Conservation (phyloP, 2,797 vertebrate genomes). For the Pangasius krempfi region DNA sequence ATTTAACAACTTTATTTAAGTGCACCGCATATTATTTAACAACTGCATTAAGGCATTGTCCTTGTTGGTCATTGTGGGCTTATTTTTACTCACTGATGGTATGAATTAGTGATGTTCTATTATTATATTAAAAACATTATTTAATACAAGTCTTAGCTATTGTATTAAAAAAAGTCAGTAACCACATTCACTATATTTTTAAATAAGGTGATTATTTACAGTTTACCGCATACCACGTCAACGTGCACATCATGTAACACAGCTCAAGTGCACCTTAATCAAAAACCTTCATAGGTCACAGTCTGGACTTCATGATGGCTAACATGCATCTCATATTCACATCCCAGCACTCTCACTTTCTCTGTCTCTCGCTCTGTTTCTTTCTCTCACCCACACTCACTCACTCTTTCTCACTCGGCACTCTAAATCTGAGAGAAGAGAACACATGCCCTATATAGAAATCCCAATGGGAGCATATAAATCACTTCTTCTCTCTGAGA, state of each 20-base stretch:
- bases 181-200: background rate
- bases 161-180: background rate
- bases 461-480: slow-evolving; percentile 71
- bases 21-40: too few species aligned
- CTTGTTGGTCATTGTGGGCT: background rate
- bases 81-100: background rate
- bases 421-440: slow-evolving; percentile 54
- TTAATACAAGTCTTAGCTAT: background rate
- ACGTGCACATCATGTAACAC: background rate
- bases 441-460: slow-evolving; percentile 75
- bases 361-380: slow-evolving; percentile 11
- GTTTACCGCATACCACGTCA: background rate
- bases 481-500: slow-evolving; percentile 76
- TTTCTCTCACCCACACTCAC: slow-evolving; percentile 23
- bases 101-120: background rate
- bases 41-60: background rate
- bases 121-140: background rate
- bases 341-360: background rate
- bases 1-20: too few species aligned
- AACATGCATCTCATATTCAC: background rate
- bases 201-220: background rate
- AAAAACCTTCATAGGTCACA: background rate
- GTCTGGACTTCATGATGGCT: slow-evolving; percentile 4
- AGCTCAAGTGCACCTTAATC: background rate
- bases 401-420: slow-evolving; percentile 43